Base-by-base conservation (phyloP, 2,888 invertebrate genomes). In the Coenonympha arcania region DNA sequence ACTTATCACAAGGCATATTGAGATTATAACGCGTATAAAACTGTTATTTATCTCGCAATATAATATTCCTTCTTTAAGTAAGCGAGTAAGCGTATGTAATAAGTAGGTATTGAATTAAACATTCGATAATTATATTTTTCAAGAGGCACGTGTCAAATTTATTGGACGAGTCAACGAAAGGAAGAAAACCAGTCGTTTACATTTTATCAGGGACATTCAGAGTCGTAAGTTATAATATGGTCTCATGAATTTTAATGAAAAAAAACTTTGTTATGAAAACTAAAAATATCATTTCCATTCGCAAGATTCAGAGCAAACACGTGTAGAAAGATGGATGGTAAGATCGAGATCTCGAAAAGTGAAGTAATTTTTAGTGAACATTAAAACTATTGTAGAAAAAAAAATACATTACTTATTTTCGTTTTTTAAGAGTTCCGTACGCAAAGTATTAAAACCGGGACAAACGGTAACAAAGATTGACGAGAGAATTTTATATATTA, bases 71-170 rank as follows among this genome's bases (percentile, higher is more conserved):
- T 39, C 3, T n/a, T n/a, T n/a, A 13, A 37, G 13, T 2, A 30
- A 6, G 11, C 19, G 19, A 34, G 13, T n/a, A 34, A 36, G n/a
- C 9, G 15, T 26, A 40, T 16, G n/a, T 5, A 11, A 24, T 22
- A 31, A 4, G 6, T 24, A 18, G 19, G n/a, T 34, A n/a, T 30
- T 9, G 8, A 33, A 19, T 24, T 13, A 24, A 39, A 13, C 28
- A 28, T 16, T 41, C 18, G 5, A 9, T 41, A 26, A 26, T 41
- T 30, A 19, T 31, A 33, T 33, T 9, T 8, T 9, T 20, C 18
- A 19, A 28, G 18, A 4, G 43, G 43, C 43, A 43, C 43, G 43
- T 43, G 43, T 5, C 43, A 31, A 31, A 20, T 33, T 43, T 43
- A 43, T 43, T 15, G 15, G 31, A 31, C 31, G 9, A 31, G 11